A percentile compares a stretch with the other conserved stretches of the same genome.
These are phyloP conservation scores for Suillia variegata DNA, from an alignment of 2,888 invertebrate species.

Conservation along the genomic window DNA sequence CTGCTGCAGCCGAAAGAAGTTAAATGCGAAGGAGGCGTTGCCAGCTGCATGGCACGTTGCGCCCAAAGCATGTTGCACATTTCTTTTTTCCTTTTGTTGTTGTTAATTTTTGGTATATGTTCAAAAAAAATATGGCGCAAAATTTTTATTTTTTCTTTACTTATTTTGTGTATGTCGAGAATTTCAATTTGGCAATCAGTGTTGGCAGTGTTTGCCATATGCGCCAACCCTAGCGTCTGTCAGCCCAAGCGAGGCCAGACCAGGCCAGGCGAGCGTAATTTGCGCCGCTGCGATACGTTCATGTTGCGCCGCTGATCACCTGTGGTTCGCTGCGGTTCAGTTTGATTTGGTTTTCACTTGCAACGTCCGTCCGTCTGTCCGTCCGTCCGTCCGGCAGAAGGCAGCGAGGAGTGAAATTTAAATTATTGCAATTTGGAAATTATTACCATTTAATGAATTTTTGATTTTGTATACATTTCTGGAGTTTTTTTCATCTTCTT, in stretches of 20 bases:
- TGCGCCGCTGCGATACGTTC: too few species aligned
- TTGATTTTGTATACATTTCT: slow-evolving; percentile 27
- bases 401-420: slow-evolving; percentile 34
- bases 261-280: slow-evolving; percentile 8
- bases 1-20: not conserved
- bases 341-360: slow-evolving; percentile 10
- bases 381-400: slow-evolving; percentile 14
- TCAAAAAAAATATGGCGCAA: too few species aligned
- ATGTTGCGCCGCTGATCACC: slow-evolving; percentile 12
- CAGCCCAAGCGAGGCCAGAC: too few species aligned
- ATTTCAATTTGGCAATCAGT: slow-evolving; percentile 33
- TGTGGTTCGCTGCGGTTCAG: slow-evolving; percentile 6
- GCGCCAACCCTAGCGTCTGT: too few species aligned
- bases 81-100: not conserved
- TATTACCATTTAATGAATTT: slow-evolving; percentile 44
- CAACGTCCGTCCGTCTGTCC: too few species aligned
- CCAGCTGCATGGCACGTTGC: not conserved
- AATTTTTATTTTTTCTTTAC: not conserved
- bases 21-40: not conserved
- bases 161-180: slow-evolving; percentile 12
- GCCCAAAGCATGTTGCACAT: slow-evolving; percentile 15
- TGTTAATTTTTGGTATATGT: too few species aligned
- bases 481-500: slow-evolving; percentile 22
- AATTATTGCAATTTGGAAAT: slow-evolving; percentile 43
- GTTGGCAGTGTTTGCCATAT: slow-evolving; percentile 8